Percentiles rank a stretch among this genome's conserved stretches.
phyloP scores from a whole-genome alignment of 2,888 invertebrate species.

The Drosophila neonasuta region DNA sequence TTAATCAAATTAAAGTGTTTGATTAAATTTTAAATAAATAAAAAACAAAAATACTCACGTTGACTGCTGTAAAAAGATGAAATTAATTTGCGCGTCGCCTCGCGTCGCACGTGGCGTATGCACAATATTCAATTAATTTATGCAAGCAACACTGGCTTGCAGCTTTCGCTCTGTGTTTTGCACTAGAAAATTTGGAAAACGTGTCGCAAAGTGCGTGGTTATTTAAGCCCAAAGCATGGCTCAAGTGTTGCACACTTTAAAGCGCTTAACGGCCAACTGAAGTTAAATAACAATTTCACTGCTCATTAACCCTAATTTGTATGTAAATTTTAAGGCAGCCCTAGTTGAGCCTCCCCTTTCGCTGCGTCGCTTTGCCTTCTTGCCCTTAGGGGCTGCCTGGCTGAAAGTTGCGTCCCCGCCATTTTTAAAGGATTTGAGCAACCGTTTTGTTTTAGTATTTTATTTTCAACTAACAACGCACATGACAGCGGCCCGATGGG shows the following conservation, averaged over 20 bases:
- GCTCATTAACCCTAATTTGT: slow-evolving; percentile 80
- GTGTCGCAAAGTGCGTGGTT: slow-evolving; percentile 67
- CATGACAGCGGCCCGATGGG: slow-evolving; percentile 31
- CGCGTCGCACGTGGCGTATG: slow-evolving; percentile 58
- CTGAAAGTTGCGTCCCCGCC: slow-evolving; percentile 23
- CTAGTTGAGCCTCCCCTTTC: slow-evolving; percentile 40
- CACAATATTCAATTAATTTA: slow-evolving; percentile 64
- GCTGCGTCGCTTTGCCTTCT: neutral
- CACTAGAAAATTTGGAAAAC: slow-evolving; percentile 58
- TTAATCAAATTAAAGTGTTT: slow-evolving; percentile 78
- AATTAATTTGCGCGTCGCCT: slow-evolving; percentile 54
- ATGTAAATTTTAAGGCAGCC: slow-evolving; percentile 71
- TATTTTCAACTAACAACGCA: slow-evolving; percentile 64
- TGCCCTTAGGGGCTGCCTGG: slow-evolving; percentile 1
- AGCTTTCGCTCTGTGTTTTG: slow-evolving; percentile 13
- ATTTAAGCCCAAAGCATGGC: slow-evolving; percentile 38
- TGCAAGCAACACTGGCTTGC: slow-evolving; percentile 10
- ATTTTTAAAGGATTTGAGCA: slow-evolving; percentile 65
- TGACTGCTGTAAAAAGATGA: slow-evolving; percentile 24
- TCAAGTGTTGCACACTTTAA: slow-evolving; percentile 68
- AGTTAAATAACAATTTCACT: slow-evolving; percentile 80
- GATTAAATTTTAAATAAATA: slow-evolving; percentile 71
- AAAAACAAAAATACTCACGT: slow-evolving; percentile 17
- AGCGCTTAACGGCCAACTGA: slow-evolving; percentile 69
- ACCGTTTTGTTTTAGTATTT: slow-evolving; percentile 53